phyloP scores from a whole-genome alignment of 2,888 invertebrate species.

The Entomobrya multifasciata region DNA sequence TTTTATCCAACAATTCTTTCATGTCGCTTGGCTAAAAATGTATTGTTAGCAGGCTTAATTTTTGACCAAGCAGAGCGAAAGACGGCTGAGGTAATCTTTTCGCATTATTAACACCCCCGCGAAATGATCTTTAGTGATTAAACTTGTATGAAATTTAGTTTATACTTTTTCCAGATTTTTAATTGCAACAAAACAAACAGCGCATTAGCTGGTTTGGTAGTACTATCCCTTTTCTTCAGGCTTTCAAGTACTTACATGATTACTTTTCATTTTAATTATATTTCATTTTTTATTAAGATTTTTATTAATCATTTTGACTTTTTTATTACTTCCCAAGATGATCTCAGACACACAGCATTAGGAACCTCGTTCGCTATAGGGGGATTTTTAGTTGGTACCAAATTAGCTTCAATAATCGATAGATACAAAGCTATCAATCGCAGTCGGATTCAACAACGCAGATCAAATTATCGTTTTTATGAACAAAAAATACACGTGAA shows the following conservation, averaged over 20 bases:
- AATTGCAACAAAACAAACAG: neutral
- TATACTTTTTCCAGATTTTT: neutral
- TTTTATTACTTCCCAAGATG: slow-evolving; percentile 2
- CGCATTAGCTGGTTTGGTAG: slow-evolving; percentile 23
- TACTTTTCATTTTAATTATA: neutral
- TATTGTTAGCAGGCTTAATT: slow-evolving; percentile 24
- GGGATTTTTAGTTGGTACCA: slow-evolving; percentile 46
- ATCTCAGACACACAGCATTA: neutral
- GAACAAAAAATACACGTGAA: neutral
- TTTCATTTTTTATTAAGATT: neutral
- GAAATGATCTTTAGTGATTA: neutral
- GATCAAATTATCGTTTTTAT: neutral
- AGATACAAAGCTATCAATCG: neutral
- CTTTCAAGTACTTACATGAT: slow-evolving; percentile 24
- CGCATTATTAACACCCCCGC: neutral
- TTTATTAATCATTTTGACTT: neutral
- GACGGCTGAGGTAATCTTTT: slow-evolving; percentile 25
- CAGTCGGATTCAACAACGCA: neutral
- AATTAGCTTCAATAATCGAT: neutral
- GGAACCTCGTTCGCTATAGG: slow-evolving; percentile 17
- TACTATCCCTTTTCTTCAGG: slow-evolving; percentile 23
- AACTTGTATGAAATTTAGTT: neutral
- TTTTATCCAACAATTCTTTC: neutral
- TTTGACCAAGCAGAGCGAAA: slow-evolving; percentile 48
- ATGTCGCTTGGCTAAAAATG: neutral